Evolutionary conservation across 2,888 invertebrate species (phyloP).

Genomic region (Craniophora ligustri): DNA sequence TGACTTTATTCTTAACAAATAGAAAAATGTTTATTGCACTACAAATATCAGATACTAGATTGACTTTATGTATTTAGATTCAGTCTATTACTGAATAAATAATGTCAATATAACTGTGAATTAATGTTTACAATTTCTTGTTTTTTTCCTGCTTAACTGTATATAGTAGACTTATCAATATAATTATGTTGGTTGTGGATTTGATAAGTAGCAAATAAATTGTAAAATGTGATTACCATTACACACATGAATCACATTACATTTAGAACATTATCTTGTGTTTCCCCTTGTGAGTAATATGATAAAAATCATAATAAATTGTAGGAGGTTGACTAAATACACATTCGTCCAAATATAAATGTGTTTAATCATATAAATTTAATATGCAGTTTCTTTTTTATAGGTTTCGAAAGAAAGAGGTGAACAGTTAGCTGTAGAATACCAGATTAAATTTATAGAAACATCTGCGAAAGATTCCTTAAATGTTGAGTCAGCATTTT

Average conservation of each 20-base stretch:
- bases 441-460: conserved; percentile 99
- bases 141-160: conserved; percentile 36
- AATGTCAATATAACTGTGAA: not conserved
- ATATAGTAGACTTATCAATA: conserved; percentile 25
- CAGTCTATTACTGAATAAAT: conserved; percentile 6
- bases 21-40: no score
- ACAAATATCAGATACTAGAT: not conserved
- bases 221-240: conserved; percentile 32
- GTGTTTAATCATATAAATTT: no score
- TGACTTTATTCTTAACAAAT: no score
- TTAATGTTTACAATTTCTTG: conserved; percentile 14
- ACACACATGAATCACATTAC: conserved; percentile 26
- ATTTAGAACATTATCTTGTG: conserved; percentile 32
- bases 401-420: conserved; percentile 98
- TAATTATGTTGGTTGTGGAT: conserved; percentile 30
- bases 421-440: conserved; percentile 98
- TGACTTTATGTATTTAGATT: not conserved
- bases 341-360: no score
- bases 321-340: not conserved
- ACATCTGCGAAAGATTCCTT: conserved; percentile 99
- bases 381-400: conserved; percentile 39
- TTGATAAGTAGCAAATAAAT: conserved; percentile 43
- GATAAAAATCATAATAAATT: conserved; percentile 11
- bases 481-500: conserved; percentile 99
- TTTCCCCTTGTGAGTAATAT: conserved; percentile 1